Percentiles rank a stretch among this genome's conserved stretches.
Evolutionary conservation across 2,113 vertebrate genomes (phyloP).

Genomic region (Siphamia tubifer): DNA sequence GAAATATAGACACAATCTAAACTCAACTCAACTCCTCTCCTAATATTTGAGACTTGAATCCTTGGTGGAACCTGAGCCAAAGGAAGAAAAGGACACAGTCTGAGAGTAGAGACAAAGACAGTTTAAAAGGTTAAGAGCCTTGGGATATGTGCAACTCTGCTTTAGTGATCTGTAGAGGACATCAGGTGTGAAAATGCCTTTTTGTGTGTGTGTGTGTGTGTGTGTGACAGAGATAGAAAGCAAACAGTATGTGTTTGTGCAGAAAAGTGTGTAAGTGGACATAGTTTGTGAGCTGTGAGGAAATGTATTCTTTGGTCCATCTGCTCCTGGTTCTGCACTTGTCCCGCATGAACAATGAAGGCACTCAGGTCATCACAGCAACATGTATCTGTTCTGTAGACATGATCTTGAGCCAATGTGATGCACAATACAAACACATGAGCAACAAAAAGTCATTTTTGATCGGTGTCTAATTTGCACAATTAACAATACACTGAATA

Average conservation of each 20-base stretch:
- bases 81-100: slow-evolving; percentile 3
- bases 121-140: slow-evolving; percentile 33
- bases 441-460: too few species aligned
- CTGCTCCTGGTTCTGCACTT: slow-evolving; percentile 36
- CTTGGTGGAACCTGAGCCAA: not conserved
- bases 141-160: slow-evolving; percentile 3
- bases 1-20: slow-evolving; percentile 17
- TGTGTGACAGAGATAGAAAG: slow-evolving; percentile 21
- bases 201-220: not conserved
- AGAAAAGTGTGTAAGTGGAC: slow-evolving; percentile 7
- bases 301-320: slow-evolving; percentile 48
- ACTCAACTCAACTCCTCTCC: not conserved
- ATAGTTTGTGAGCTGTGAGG: slow-evolving; percentile 11
- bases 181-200: slow-evolving; percentile 15
- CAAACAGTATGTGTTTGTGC: not conserved
- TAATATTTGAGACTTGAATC: slow-evolving; percentile 4
- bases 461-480: too few species aligned
- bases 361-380: slow-evolving; percentile 18
- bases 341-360: slow-evolving; percentile 34
- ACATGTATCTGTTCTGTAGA: slow-evolving; percentile 26
- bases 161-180: slow-evolving; percentile 42
- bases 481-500: too few species aligned
- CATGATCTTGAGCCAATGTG: not conserved
- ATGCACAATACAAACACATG: not conserved
- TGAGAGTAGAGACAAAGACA: slow-evolving; percentile 28